Evolutionary conservation across 2,113 vertebrate genomes (phyloP), one percentile per base, ranked within the genome.

Genomic region (Lipotes vexillifer): DNA sequence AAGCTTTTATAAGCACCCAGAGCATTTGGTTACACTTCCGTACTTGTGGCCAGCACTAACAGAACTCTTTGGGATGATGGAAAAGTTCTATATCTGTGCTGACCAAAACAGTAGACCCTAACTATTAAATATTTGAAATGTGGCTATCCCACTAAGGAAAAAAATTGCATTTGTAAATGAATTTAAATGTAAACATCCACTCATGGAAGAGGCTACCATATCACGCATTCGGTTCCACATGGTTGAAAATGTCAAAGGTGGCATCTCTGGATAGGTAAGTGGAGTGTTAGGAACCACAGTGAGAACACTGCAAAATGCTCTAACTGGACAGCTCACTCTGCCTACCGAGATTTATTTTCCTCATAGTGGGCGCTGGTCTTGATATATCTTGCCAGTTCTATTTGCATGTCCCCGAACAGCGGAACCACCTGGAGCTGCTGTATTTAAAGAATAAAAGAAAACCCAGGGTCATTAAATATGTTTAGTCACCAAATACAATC

Each of bases 341-440:
- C 99, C 98, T 98, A 99, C 99, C 99, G 99, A 97, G 99, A 99
- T 96, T 99, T 99, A 97, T 99, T 99, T 95, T 99, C 99, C 93
- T 99, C 99, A 0, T 99, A 99, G 98, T 99, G 99, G 88, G 99
- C 99, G 13, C 99, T 99, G 98, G 99, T 99, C 98, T 99, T 99
- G 98, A 99, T 99, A 98, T 99, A 99, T 91, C 99, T 99, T 13
- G 99, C 99, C 98, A 99, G 98, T 98, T 99, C 99, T 71, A 99
- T 99, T 95, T 99, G 99, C 99, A 99, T 99, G 98, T 99, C 99
- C 29, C 99, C 99, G 68, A 99, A 99, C 17, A 99, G 98, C 0
- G 99, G 99, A 23, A 99, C 99, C 90, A 99, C 99, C 96, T 99
- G 99, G 87, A 99, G 98, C 97, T 99, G 99, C 99, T 99, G 98